Base-by-base conservation (phyloP, 1,140 invertebrate species). In the Drosophila paulistorum region DNA sequence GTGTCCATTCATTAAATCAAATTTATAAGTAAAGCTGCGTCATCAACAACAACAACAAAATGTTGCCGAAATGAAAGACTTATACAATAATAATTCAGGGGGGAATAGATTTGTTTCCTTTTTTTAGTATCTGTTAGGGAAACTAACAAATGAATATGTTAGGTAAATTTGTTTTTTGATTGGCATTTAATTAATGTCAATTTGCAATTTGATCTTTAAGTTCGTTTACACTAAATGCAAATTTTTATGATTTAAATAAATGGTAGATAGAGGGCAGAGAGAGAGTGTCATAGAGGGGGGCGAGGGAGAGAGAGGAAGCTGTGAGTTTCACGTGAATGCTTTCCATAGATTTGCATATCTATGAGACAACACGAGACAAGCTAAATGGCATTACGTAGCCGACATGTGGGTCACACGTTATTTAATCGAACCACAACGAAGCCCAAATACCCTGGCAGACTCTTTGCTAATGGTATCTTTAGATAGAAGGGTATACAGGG, bases 181-280 rank as follows among this genome's bases (percentile, higher is more conserved):
- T 61, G 65, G 45, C 45, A 51, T 60, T 60, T 9, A 63, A 39
- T 17, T n/a, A 35, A 58, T 45, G 23, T 17, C 37, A 35, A 42
- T 14, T 39, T 61, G 39, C 14, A 37, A 41, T 66, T 39, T 51
- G 45, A 66, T 66, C 26, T 66, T 13, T 66, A 39, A 79, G 79
- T 86, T 76, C 83, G 79, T 87, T 87, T 87, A 82, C 82, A 86
- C 76, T 65, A 48, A 55, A 79, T 77, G 72, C 68, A 59, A 77
- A 80, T 72, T 57, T 58, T 41, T 30, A 20, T 48, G 0, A 48
- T 35, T 4, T 4, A 35, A 35, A 10, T 26, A 26, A 30, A 30
- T 30, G 45, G 10, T 3, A 20, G 17, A 23, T 1, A 20, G 0
- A 48, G 45, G 20, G 20, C 17, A 17, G 17, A 17, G 17, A 17